phyloP scores from a whole-genome alignment of 1,140 invertebrate genomes.

The Sycobia sp. region DNA sequence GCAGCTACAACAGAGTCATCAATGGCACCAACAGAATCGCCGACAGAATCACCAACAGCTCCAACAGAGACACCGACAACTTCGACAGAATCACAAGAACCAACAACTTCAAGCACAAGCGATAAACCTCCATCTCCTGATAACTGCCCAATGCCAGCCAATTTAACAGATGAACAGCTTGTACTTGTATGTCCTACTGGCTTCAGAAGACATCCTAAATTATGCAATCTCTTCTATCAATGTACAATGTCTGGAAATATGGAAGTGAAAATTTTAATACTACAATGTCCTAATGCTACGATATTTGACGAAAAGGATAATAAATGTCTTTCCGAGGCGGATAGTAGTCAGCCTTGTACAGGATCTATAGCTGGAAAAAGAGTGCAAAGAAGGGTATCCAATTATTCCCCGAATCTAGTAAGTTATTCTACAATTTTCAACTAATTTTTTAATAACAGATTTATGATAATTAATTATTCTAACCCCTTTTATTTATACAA shows the following conservation, averaged over 20 bases:
- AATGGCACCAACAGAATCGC: constrained; percentile 3
- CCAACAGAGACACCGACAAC: constrained; percentile 8
- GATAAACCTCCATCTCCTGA: constrained; percentile 14
- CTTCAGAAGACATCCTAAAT: constrained; percentile 80
- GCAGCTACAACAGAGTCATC: constrained; percentile 19
- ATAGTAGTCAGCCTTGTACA: constrained; percentile 65
- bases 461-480: too few relatives aligned
- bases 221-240: constrained; percentile 84
- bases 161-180: constrained; percentile 68
- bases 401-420: constrained; percentile 9
- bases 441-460: too few relatives aligned
- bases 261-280: constrained; percentile 73
- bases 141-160: constrained; percentile 45
- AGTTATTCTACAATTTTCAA: too few relatives aligned
- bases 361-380: constrained; percentile 41
- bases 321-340: constrained; percentile 70
- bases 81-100: constrained; percentile 8
- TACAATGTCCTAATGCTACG: constrained; percentile 77
- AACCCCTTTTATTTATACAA: too few relatives aligned
- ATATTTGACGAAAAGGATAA: constrained; percentile 75
- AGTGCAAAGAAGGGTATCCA: constrained; percentile 8
- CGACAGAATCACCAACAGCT: constrained; percentile 29
- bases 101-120: constrained; percentile 23
- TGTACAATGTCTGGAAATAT: constrained; percentile 70
- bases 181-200: constrained; percentile 78